Conservation (phyloP, 1,140 invertebrate species). For the Arctopsyche grandis region DNA sequence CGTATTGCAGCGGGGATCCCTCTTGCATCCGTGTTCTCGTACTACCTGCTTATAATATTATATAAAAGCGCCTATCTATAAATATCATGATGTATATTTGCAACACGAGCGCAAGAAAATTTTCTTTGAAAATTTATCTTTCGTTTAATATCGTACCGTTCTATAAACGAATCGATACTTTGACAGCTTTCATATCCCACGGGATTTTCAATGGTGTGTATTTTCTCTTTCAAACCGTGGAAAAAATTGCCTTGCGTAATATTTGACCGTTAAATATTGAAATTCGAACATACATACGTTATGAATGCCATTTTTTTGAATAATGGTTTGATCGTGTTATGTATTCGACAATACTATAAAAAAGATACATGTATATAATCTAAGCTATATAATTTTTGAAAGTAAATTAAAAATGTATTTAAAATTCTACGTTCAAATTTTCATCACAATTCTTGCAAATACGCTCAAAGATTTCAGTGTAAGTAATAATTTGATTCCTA, state of each 20-base stretch:
- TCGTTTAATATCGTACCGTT: slow-evolving; percentile 3
- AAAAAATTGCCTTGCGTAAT: not conserved
- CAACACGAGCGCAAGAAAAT: not conserved
- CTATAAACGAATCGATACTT: slow-evolving; percentile 5
- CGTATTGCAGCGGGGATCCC: not conserved
- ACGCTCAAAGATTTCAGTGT: too few relatives aligned
- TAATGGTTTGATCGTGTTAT: too few relatives aligned
- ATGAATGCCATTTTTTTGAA: not conserved
- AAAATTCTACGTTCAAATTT: too few relatives aligned
- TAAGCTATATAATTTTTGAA: too few relatives aligned
- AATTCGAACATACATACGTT: not conserved
- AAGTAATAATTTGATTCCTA: too few relatives aligned
- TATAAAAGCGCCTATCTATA: too few relatives aligned
- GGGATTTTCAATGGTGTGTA: slow-evolving; percentile 4
- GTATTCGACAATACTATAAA: too few relatives aligned
- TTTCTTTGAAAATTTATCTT: slow-evolving; percentile 16
- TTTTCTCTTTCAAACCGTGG: not conserved
- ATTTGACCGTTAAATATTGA: not conserved
- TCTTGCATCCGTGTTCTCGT: not conserved
- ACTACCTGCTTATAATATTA: not conserved
- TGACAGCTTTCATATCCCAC: slow-evolving; percentile 10
- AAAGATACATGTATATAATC: too few relatives aligned
- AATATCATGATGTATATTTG: too few relatives aligned
- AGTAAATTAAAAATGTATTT: too few relatives aligned
- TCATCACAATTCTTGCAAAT: too few relatives aligned